A percentile compares a stretch with the other conserved stretches of the same genome.
phyloP scores from a whole-genome alignment of 1,140 invertebrate species.

The Sminthurides bifidus region DNA sequence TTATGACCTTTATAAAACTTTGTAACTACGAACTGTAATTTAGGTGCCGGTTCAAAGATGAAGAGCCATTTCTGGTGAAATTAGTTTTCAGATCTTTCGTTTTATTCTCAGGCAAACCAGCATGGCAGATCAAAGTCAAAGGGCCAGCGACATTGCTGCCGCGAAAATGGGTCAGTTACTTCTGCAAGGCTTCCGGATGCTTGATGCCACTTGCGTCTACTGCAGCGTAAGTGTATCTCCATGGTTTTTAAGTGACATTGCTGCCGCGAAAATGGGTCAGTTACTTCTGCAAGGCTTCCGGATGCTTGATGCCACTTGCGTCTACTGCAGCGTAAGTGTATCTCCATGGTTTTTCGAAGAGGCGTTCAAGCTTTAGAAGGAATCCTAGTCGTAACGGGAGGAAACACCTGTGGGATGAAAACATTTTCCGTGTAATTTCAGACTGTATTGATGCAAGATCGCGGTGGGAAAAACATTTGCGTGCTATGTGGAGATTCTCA shows the following conservation, averaged over 20 bases:
- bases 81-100: too few species aligned
- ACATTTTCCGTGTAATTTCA: conserved; percentile 4
- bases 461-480: conserved; percentile 12
- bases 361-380: neutral
- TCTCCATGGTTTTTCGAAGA: neutral
- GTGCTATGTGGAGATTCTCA: neutral
- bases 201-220: conserved; percentile 17
- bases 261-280: neutral
- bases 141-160: conserved; percentile 14
- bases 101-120: neutral
- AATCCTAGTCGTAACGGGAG: too few species aligned
- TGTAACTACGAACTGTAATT: too few species aligned
- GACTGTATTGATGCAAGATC: conserved; percentile 25
- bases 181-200: conserved; percentile 24
- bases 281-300: neutral
- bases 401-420: too few species aligned
- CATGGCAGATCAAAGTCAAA: neutral
- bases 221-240: conserved; percentile 17
- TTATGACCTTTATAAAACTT: neutral
- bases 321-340: neutral
- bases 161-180: conserved; percentile 21
- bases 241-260: neutral
- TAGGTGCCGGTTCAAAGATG: too few species aligned
- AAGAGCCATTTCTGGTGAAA: too few species aligned
- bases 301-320: neutral